Evolutionary conservation across 2,113 vertebrate species (phyloP).

Genomic region (Motacilla alba): DNA sequence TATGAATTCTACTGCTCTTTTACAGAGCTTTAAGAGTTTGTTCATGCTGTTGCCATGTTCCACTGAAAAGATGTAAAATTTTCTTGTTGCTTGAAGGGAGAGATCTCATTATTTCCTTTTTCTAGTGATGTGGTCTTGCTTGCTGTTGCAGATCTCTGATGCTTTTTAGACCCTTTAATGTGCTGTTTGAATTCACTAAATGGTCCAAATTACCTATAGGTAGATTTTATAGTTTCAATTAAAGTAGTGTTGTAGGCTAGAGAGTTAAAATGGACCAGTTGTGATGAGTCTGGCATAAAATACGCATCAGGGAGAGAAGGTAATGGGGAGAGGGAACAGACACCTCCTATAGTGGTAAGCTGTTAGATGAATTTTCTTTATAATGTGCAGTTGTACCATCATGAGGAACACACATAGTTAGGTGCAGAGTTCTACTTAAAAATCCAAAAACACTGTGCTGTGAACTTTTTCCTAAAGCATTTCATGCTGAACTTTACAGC

Average conservation of each 20-base stretch:
- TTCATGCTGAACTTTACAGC: neutral
- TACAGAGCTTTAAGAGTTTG: neutral
- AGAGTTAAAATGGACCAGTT: neutral
- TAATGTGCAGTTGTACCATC: neutral
- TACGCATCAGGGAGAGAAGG: accelerated
- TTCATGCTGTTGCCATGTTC: neutral
- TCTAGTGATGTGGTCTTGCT: neutral
- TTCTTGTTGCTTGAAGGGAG: neutral
- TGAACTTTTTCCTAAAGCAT: neutral
- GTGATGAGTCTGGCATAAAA: neutral
- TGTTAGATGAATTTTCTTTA: neutral
- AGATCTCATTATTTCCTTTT: neutral
- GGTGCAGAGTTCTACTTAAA: neutral
- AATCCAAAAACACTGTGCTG: accelerated
- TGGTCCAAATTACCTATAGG: neutral
- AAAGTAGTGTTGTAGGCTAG: neutral
- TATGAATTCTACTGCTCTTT: neutral
- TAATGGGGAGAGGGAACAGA: neutral
- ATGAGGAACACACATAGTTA: neutral
- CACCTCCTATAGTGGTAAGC: neutral
- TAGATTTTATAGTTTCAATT: neutral
- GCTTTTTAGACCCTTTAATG: neutral
- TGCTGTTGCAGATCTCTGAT: neutral
- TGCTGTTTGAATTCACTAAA: neutral
- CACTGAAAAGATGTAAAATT: neutral